These are phyloP conservation scores for Myotis vivesi DNA, from an alignment of 2,797 vertebrate species.

Conservation along the genomic window DNA sequence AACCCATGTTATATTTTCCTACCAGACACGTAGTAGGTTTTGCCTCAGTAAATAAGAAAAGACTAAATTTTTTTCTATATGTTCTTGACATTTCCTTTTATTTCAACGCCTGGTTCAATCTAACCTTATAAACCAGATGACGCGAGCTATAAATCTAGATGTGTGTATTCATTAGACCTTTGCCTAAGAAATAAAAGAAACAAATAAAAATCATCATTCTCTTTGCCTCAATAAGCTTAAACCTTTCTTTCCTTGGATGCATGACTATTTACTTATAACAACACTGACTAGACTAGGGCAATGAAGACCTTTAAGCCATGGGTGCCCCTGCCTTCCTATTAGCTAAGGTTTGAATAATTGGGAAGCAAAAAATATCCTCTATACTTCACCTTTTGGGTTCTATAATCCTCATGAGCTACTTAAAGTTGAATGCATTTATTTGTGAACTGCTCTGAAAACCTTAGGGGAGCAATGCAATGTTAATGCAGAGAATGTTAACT, in stretches of 20 bases:
- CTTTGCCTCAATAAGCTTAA: slow-evolving; percentile 32
- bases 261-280: slow-evolving; percentile 26
- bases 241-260: slow-evolving; percentile 5
- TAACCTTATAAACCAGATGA: slow-evolving; percentile 28
- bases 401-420: slow-evolving; percentile 62
- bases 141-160: neutral
- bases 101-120: slow-evolving; percentile 22
- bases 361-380: slow-evolving; percentile 32
- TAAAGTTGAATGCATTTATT: slow-evolving; percentile 63
- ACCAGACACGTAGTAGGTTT: neutral
- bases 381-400: slow-evolving; percentile 51
- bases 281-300: neutral
- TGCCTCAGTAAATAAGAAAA: neutral
- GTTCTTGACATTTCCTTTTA: slow-evolving; percentile 26
- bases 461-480: slow-evolving; percentile 36
- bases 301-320: neutral
- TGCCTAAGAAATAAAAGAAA: slow-evolving; percentile 12
- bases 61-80: neutral
- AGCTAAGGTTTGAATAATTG: slow-evolving; percentile 42
- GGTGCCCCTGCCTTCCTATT: neutral
- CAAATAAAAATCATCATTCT: neutral
- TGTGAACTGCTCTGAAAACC: slow-evolving; percentile 51
- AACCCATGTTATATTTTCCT: neutral
- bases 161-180: neutral
- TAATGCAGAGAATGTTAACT: slow-evolving; percentile 59